Conservation (phyloP, 2,888 invertebrate genomes). For the Pseudolycoriella hygida region DNA sequence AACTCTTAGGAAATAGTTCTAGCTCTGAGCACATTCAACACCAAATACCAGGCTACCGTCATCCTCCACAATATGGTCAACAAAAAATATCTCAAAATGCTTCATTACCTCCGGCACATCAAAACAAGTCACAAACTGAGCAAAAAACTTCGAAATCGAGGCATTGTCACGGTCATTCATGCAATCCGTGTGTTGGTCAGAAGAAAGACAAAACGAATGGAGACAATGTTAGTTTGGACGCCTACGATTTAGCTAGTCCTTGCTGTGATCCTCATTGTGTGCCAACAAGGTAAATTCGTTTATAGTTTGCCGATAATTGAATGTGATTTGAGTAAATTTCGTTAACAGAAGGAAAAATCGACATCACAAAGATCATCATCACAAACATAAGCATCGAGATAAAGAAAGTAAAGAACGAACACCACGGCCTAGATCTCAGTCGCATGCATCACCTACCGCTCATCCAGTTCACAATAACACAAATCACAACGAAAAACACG, state of each 20-base stretch:
- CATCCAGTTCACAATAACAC: conserved; percentile 30
- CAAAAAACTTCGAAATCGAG: conserved; percentile 20
- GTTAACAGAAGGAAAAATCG: conserved; percentile 30
- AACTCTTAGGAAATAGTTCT: conserved; percentile 25
- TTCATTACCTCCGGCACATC: conserved; percentile 10
- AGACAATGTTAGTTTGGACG: conserved; percentile 65
- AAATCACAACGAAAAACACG: conserved; percentile 25
- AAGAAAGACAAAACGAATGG: conserved; percentile 35
- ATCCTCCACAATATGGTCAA: conserved; percentile 16
- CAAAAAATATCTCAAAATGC: conserved; percentile 26
- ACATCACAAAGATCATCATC: conserved; percentile 41
- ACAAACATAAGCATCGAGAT: conserved; percentile 37
- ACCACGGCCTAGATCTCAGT: conserved; percentile 22
- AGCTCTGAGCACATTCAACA: conserved; percentile 13
- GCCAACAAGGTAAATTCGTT: conserved; percentile 32
- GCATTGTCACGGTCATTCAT: conserved; percentile 36
- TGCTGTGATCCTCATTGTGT: conserved; percentile 78
- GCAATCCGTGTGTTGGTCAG: conserved; percentile 52
- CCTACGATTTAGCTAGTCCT: conserved; percentile 71
- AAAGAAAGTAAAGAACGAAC: conserved; percentile 27
- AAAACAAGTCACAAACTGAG: conserved; percentile 9
- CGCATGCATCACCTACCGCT: conserved; percentile 16
- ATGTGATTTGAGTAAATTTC: background rate
- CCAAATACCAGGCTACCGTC: conserved; percentile 1
- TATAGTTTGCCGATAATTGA: background rate